Conservation (phyloP, 2,113 vertebrate genomes). For the Caretta caretta region DNA sequence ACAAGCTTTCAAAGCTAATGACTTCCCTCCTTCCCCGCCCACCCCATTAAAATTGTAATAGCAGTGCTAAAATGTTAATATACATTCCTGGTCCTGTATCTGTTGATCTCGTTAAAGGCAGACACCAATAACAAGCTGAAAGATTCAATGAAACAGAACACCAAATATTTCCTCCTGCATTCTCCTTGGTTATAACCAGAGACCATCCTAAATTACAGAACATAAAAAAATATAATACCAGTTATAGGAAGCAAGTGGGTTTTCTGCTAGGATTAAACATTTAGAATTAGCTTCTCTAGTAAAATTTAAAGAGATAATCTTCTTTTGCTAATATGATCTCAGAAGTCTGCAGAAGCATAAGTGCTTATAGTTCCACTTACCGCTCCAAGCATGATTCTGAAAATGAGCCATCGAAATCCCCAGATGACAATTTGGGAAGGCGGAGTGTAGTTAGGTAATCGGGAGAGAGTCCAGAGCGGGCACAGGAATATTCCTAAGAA, state of each 20-base stretch:
- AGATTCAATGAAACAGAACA: not conserved
- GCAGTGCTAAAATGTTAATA: not conserved
- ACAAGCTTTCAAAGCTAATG: not conserved
- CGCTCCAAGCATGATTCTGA: constrained; percentile 97
- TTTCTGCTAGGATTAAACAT: not conserved
- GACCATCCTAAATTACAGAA: not conserved
- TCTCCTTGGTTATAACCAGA: rapidly evolving
- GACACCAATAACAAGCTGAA: rapidly evolving
- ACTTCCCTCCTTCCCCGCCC: not conserved
- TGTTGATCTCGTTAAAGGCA: not conserved
- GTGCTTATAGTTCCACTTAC: constrained; percentile 75
- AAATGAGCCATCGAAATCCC: constrained; percentile 97
- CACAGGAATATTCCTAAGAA: constrained; percentile 95
- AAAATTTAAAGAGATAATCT: not conserved
- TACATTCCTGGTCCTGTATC: not conserved
- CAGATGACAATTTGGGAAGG: constrained; percentile 88
- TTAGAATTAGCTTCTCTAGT: not conserved
- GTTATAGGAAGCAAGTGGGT: not conserved
- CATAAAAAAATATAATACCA: rapidly evolving
- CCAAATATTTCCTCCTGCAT: not conserved
- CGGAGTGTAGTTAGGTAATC: constrained; percentile 81
- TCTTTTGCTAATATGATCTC: not conserved
- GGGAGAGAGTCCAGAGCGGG: constrained; percentile 89
- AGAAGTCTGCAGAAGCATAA: too few species aligned
- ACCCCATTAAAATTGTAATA: not conserved